Evolutionary conservation across 2,888 invertebrate genomes (phyloP).

Genomic region (Petrolisthes manimaculis): DNA sequence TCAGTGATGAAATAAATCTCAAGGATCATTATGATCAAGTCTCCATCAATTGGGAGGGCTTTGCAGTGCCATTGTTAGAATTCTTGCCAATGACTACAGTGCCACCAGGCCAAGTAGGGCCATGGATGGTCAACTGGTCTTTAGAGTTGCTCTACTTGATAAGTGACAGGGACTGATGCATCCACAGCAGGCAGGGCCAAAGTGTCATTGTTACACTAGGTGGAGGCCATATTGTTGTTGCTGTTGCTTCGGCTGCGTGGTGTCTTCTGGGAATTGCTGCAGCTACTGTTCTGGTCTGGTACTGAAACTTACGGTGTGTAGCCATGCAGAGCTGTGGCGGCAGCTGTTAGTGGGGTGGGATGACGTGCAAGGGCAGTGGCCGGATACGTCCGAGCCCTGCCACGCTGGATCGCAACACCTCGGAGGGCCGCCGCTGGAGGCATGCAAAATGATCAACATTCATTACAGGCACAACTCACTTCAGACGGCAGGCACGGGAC

Average conservation of each 20-base stretch:
- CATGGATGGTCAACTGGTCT: neutral
- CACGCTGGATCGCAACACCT: constrained; percentile 87
- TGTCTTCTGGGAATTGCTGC: constrained; percentile 55
- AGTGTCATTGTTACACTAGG: constrained; percentile 41
- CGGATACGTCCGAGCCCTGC: constrained; percentile 73
- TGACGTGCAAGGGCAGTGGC: constrained; percentile 66
- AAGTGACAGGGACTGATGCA: constrained; percentile 58
- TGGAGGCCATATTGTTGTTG: constrained; percentile 41
- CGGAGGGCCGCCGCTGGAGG: constrained; percentile 82
- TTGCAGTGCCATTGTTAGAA: constrained; percentile 11
- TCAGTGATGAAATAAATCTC: constrained; percentile 19
- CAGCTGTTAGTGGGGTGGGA: constrained; percentile 72
- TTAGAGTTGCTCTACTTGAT: constrained; percentile 7
- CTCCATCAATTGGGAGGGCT: constrained; percentile 10
- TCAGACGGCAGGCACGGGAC: constrained; percentile 63
- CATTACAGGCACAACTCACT: constrained; percentile 65
- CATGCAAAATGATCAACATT: constrained; percentile 66
- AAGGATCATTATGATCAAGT: constrained; percentile 17
- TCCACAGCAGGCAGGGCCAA: constrained; percentile 60
- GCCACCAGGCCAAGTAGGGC: neutral
- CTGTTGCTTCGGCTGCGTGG: constrained; percentile 49
- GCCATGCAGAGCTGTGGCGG: constrained; percentile 83
- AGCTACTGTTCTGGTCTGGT: constrained; percentile 60
- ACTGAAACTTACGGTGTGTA: constrained; percentile 88
- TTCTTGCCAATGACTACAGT: neutral